Conservation (phyloP, 2,113 vertebrate species). For the Mustela lutreola region DNA sequence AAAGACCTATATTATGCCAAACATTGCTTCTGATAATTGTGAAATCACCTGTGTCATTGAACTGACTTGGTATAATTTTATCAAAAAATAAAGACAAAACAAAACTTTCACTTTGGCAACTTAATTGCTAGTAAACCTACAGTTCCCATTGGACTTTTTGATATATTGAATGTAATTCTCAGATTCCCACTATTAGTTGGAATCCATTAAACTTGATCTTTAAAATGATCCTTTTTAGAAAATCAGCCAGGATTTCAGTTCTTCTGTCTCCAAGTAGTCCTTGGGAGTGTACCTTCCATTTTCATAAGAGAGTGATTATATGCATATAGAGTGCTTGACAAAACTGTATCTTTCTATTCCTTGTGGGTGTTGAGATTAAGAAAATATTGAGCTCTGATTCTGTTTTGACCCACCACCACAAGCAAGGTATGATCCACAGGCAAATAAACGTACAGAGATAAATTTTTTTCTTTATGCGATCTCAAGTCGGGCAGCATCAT, state of each 20-base stretch:
- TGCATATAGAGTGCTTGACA: not conserved
- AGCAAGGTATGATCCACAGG: not conserved
- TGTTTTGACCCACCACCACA: not conserved
- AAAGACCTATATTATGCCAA: not conserved
- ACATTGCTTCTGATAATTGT: constrained; percentile 29
- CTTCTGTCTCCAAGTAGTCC: not conserved
- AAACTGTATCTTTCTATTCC: not conserved
- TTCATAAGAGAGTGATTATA: not conserved
- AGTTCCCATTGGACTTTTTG: constrained; percentile 25
- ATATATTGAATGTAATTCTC: not conserved
- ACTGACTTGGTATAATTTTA: not conserved
- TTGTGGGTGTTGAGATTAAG: not conserved
- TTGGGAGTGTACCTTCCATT: not conserved
- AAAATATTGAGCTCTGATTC: not conserved
- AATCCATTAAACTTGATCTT: constrained; percentile 9
- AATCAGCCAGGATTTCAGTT: constrained; percentile 19
- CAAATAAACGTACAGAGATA: not conserved
- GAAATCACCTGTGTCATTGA: not conserved
- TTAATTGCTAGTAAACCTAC: not conserved
- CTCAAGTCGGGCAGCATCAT: not conserved
- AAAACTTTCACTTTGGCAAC: constrained; percentile 36
- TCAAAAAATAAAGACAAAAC: constrained; percentile 46
- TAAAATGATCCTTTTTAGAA: not conserved
- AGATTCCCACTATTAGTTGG: constrained; percentile 2
- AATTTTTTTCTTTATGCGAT: not conserved